These are phyloP conservation scores for Zele albiditarsus DNA, from an alignment of 2,888 invertebrate genomes.

Conservation along the genomic window DNA sequence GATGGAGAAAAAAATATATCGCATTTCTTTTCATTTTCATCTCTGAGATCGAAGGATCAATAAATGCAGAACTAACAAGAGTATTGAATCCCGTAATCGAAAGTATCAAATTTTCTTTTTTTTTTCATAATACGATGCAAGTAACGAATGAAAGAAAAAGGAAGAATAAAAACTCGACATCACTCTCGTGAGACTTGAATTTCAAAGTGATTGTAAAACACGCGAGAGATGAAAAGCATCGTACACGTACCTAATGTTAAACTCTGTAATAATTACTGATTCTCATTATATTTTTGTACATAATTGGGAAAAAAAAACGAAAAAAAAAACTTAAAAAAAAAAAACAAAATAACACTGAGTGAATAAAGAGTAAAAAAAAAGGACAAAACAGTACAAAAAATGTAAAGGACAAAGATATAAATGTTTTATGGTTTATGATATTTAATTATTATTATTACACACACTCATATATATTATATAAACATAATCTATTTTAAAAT, in stretches of 20 bases:
- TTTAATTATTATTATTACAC: not conserved
- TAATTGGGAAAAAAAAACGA: slow-evolving; percentile 59
- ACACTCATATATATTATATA: not conserved
- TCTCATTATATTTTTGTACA: slow-evolving; percentile 71
- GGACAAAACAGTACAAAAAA: slow-evolving; percentile 19
- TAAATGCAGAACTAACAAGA: slow-evolving; percentile 1
- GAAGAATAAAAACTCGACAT: slow-evolving; percentile 41
- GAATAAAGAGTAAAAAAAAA: slow-evolving; percentile 27
- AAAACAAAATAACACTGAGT: slow-evolving; percentile 8
- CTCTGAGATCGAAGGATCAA: not conserved
- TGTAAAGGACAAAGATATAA: slow-evolving; percentile 14
- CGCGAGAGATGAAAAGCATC: slow-evolving; percentile 39
- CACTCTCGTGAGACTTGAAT: not conserved
- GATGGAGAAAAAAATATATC: slow-evolving; percentile 5
- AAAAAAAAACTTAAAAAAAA: slow-evolving; percentile 34
- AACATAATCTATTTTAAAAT: not conserved
- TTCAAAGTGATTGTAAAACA: not conserved
- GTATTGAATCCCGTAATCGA: not conserved
- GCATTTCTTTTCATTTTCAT: not conserved
- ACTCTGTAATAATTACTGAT: slow-evolving; percentile 66
- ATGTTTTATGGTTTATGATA: slow-evolving; percentile 7
- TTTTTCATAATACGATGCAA: not conserved
- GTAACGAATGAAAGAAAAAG: slow-evolving; percentile 22
- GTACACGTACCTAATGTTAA: slow-evolving; percentile 64
- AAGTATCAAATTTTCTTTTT: slow-evolving; percentile 2